Percentiles rank a stretch among this genome's conserved stretches.
These are phyloP conservation scores for Leptobrachium leishanense DNA, from an alignment of 2,113 vertebrate species.

Conservation along the genomic window DNA sequence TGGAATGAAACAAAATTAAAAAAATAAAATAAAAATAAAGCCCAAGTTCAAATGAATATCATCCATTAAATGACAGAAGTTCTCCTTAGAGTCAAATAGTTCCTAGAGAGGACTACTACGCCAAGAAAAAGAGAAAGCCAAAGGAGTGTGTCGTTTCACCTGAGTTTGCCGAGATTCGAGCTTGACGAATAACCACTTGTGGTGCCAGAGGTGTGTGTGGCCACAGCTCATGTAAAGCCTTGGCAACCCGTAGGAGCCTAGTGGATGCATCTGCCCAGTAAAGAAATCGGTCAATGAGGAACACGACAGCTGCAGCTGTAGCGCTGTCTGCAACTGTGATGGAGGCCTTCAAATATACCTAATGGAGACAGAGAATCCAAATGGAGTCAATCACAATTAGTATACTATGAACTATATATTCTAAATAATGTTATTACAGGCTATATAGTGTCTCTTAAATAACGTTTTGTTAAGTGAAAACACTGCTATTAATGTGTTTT, in stretches of 20 bases:
- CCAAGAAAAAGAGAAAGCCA: constrained; percentile 19
- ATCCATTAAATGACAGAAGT: constrained; percentile 37
- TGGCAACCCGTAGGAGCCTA: constrained; percentile 74
- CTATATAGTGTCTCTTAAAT: too few relatives aligned
- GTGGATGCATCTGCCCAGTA: constrained; percentile 84
- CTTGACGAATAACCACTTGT: constrained; percentile 88
- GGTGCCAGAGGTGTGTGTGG: constrained; percentile 76
- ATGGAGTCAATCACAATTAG: too few relatives aligned
- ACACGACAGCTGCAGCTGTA: constrained; percentile 71
- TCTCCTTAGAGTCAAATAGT: constrained; percentile 53
- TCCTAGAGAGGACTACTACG: constrained; percentile 31
- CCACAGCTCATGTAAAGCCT: constrained; percentile 73
- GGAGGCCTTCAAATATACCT: constrained; percentile 77
- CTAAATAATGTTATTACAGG: too few relatives aligned
- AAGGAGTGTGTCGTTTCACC: constrained; percentile 64
- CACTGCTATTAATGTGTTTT: too few relatives aligned
- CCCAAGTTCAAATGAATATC: constrained; percentile 49
- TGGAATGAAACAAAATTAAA: constrained; percentile 19
- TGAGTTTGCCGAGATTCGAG: constrained; percentile 79
- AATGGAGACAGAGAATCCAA: constrained; percentile 13
- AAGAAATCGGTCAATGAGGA: constrained; percentile 85
- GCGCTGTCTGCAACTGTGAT: constrained; percentile 68
- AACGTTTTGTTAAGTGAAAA: too few relatives aligned
- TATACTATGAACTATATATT: too few relatives aligned
- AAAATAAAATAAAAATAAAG: constrained; percentile 33